Evolutionary conservation across 30 jellyfish, hydroid and myxozoan genomes (phyloP).

Genomic region (Pelagia noctiluca): DNA sequence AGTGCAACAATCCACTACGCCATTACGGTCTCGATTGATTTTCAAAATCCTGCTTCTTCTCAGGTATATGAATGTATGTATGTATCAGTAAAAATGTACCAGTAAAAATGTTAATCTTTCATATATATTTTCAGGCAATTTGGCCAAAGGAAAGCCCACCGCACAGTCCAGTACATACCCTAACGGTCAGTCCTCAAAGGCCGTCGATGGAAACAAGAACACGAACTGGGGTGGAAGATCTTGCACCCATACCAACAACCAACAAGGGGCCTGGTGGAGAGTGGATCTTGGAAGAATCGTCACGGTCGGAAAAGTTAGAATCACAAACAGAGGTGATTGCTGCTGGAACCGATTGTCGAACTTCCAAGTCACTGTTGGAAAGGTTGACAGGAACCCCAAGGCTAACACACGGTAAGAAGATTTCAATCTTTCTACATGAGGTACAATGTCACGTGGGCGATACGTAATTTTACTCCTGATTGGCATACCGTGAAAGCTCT

Average conservation of each 20-base stretch:
- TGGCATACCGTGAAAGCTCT: no score
- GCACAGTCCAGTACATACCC: constrained; percentile 70
- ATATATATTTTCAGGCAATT: no score
- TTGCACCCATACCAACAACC: constrained; percentile 60
- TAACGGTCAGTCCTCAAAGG: constrained; percentile 61
- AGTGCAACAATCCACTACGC: no score
- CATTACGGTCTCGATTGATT: no score
- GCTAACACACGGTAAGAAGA: constrained; percentile 48
- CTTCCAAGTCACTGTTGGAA: constrained; percentile 62
- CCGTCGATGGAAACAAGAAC: constrained; percentile 71
- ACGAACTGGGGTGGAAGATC: constrained; percentile 66
- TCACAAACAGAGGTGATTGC: constrained; percentile 69
- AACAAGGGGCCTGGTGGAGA: constrained; percentile 79
- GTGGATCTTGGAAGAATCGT: constrained; percentile 51
- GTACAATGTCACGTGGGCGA: not conserved
- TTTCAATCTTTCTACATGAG: not conserved
- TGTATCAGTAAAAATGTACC: no score
- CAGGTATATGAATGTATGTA: no score
- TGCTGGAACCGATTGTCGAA: constrained; percentile 66
- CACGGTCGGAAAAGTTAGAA: constrained; percentile 47
- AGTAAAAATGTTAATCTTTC: no score
- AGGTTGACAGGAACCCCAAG: constrained; percentile 57
- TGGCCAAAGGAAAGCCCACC: constrained; percentile 69
- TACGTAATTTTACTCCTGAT: not conserved
- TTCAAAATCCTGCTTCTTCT: no score